Base-by-base conservation (phyloP, 2,797 vertebrate species). In the Molossus alvarezi region DNA sequence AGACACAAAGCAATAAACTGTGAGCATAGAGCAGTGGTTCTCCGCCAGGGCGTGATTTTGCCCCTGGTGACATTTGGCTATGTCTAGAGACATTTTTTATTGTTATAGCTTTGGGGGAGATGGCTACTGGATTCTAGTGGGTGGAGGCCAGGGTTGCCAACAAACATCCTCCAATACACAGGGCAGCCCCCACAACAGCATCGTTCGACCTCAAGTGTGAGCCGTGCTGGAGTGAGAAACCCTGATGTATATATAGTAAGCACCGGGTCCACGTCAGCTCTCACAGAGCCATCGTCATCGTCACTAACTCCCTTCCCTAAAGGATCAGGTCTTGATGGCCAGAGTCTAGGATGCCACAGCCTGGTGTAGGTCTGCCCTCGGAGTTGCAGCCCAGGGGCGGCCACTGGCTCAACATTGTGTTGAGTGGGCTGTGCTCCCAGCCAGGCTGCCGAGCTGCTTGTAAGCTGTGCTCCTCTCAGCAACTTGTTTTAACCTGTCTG, bases 181-280 rank as follows among this genome's bases (percentile, higher is more conserved):
- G 45, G 85, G n/a, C 2, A 23, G 33, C 3, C 27, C 27, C 57
- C 37, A 12, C 0, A 21, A 18, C 25, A 81, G 76, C 65, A 12
- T 45, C 13, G 17, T 33, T 18, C 2, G 6, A 15, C 33, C 77
- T 60, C 23, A 33, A 9, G 17, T 64, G 65, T 57, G 8, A 20
- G 1, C 20, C 13, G 75, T 14, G 55, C 27, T 0, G 17, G 64
- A n/a, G 5, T 15, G 77, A 37, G 62, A 37, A 48, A 18, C 89
- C 33, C 18, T 23, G 64, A 27, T 12, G 2, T 51, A 15, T 4
- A 1, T 51, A 15, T 4, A 1, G n/a, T 62, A 21, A 18, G 48
- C 8, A 0, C 29, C 41, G 3, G 7, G 29, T 86, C 29, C 0
- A 0, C 7, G 0, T 6, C 9, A 48, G 71, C 5, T 27, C n/a